Evolutionary conservation across 2,113 vertebrate genomes (phyloP).

Genomic region (Apteryx owenii): DNA sequence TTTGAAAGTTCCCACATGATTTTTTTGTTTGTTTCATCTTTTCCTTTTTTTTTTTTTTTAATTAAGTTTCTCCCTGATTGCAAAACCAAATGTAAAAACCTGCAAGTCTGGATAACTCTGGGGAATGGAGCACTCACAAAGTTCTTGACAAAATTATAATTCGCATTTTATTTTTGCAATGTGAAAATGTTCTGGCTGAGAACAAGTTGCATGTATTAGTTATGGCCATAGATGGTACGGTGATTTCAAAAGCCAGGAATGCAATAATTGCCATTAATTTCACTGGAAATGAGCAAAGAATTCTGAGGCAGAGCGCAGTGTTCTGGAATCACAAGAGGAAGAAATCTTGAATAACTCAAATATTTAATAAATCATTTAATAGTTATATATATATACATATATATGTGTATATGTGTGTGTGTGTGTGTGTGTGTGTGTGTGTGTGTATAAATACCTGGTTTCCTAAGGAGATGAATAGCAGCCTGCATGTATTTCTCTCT

Average conservation of each 20-base stretch:
- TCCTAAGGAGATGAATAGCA: neutral
- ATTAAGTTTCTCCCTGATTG: conserved; percentile 1
- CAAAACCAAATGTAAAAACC: conserved; percentile 5
- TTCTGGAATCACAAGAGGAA: neutral
- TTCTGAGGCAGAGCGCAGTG: neutral
- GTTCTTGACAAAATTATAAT: neutral
- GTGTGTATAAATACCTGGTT: neutral
- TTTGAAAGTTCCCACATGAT: neutral
- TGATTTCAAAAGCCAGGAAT: neutral
- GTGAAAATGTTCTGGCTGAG: neutral
- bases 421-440: no score
- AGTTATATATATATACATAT: no score
- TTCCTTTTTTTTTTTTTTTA: neutral
- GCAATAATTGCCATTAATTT: neutral
- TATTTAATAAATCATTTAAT: neutral
- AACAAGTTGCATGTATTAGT: neutral
- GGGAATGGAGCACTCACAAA: neutral
- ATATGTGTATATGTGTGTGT: no score
- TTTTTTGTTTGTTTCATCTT: conserved; percentile 25
- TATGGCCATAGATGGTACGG: neutral
- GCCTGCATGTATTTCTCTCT: neutral
- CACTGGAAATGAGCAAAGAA: neutral
- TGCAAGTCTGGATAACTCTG: neutral
- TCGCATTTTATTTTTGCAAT: neutral
- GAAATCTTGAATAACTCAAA: neutral